These are phyloP conservation scores for Hirtodrosophila confusa DNA, from an alignment of 2,888 invertebrate species.

Conservation along the genomic window DNA sequence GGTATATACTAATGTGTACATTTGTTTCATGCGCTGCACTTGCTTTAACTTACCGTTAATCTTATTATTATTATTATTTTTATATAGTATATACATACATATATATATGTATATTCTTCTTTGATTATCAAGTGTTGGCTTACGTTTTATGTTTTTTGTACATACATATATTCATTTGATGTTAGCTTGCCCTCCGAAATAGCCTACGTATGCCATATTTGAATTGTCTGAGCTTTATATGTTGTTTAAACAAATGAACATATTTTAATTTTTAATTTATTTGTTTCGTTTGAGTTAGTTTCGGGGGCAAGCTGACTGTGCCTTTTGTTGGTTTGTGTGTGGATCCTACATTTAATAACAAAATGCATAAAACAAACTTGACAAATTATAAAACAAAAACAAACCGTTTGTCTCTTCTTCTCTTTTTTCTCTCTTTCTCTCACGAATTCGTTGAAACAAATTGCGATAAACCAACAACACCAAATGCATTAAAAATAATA, in stretches of 20 bases:
- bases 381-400: constrained; percentile 37
- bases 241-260: not conserved
- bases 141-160: not conserved
- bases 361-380: constrained; percentile 13
- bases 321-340: constrained; percentile 22
- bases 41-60: constrained; percentile 5
- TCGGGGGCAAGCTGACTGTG: constrained; percentile 14
- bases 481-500: constrained; percentile 19
- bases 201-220: too few species aligned
- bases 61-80: not conserved
- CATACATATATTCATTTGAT: not conserved
- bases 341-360: not conserved
- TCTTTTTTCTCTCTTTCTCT: constrained; percentile 64
- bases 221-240: too few species aligned
- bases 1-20: constrained; percentile 5
- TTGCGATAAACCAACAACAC: constrained; percentile 43
- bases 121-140: too few species aligned
- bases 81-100: not conserved
- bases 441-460: not conserved
- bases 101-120: not conserved
- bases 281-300: not conserved
- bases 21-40: constrained; percentile 24
- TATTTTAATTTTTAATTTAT: not conserved
- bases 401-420: constrained; percentile 59
- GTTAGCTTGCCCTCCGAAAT: constrained; percentile 5